Base-by-base conservation (phyloP, 2,797 vertebrate genomes). In the Galago senegalensis region DNA sequence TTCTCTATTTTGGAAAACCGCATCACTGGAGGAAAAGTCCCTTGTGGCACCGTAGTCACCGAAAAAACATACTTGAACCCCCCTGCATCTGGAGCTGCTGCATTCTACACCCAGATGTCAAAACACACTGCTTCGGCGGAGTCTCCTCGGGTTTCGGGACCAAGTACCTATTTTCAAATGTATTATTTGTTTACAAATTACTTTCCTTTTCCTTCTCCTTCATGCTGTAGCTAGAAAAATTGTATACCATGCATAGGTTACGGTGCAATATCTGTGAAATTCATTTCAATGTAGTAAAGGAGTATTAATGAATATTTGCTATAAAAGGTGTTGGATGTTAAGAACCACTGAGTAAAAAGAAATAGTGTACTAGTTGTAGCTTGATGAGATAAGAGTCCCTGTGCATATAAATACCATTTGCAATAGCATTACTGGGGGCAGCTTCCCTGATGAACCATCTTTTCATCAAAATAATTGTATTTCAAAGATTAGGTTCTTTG, bases 1-100 rank as follows among this genome's bases (percentile, higher is more conserved):
- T 23, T 87, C 58, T 95, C 75, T 89, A 40, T 81, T 79, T 94
- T 79, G 69, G 76, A 95, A 92, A 97, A 58, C 12, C 31, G 9
- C 20, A 34, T 58, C 53, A 2, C 12, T 14, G 21, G 65, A 29
- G 20, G 34, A 27, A 84, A 53, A 43, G 46, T 82, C 77, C 77
- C 69, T 17, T 0, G 7, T 53, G 56, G 49, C 49, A 12, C n/a
- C 40, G 34, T 37, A 21, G 17, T 82, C 69, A 40, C 61, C 7
- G 7, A 21, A 1, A 9, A 1, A 3, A 23, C 14, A n/a, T 37
- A 8, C 23, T 23, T 10, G 25, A 87, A n/a, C 56, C 31, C 1
- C 58, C 17, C 60, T 37, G 37, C 3, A 0, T 31, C 29, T 7
- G 40, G 34, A 46, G 29, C 20, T 34, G 16, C 3, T 3, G 7